Base-by-base conservation (phyloP, 1,140 invertebrate species). In the Anadara kagoshimensis region DNA sequence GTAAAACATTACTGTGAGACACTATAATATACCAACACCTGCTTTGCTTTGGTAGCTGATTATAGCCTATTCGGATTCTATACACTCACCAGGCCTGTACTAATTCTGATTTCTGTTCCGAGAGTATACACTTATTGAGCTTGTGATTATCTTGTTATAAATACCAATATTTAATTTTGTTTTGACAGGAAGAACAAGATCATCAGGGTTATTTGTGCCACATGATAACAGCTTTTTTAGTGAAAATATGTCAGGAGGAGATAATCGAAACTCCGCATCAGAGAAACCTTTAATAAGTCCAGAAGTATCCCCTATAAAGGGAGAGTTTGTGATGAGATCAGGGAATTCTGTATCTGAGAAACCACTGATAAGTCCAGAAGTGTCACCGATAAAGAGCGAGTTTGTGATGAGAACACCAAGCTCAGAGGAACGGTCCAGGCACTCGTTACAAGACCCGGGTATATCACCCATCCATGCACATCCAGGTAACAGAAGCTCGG, bases 161-260 rank as follows among this genome's bases (percentile, higher is more conserved):
- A 51, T 51, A 7, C 29, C 7, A 59, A 18, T 16, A 20, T 36
- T 59, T 41, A 14, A 14, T 43, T 45, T n/a, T 20, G 47, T 20
- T 65, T 54, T 61, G 62, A 16, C 53, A 59, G 54, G 58, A 18
- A 45, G 41, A 43, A 59, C 47, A 24, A 59, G 67, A 18, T 67
- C 76, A 11, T 73, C 67, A 51, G 71, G 63, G 26, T 29, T 69
- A 20, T 78, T 74, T 59, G 59, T 58, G 26, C 76, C 76, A 18
- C 73, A 75, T 56, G 45, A 67, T 47, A 57, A 56, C 24, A 66
- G 67, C 43, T 76, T 76, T 73, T 45, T 71, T 5, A 66, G 68
- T 16, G 47, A 67, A 16, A 51, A 72, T n/a, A 64, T 65, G 26
- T 56, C 49, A 36, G 56, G 11, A 22, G 29, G 29, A 36, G 29